Conservation (phyloP, 92 coral and sea anemone species). For the Palythoa grandiflora region DNA sequence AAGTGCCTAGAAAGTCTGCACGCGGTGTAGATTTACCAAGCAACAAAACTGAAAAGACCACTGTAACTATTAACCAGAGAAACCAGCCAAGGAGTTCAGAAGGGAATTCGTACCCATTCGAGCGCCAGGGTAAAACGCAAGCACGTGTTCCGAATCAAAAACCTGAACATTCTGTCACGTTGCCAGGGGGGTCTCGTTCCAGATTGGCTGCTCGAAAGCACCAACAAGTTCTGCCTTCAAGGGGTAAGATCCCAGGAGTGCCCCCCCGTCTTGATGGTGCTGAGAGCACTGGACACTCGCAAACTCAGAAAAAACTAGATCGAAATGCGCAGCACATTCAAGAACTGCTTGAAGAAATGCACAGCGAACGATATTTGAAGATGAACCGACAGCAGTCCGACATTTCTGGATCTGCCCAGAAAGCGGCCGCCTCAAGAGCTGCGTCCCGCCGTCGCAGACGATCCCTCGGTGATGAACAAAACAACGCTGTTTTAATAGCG, state of each 20-base stretch:
- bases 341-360: conserved; percentile 95
- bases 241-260: conserved; percentile 37
- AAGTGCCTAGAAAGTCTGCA: conserved; percentile 35
- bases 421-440: conserved; percentile 89
- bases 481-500: conserved; percentile 47
- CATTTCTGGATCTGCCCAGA: conserved; percentile 96
- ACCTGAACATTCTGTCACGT: not conserved
- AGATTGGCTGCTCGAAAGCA: conserved; percentile 12
- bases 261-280: conserved; percentile 32
- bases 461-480: conserved; percentile 90
- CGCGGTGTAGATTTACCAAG: not conserved
- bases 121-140: conserved; percentile 1
- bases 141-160: conserved; percentile 8
- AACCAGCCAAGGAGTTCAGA: conserved; percentile 47
- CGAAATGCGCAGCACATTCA: conserved; percentile 95
- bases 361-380: conserved; percentile 89
- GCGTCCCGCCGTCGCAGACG: conserved; percentile 83
- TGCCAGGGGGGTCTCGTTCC: conserved; percentile 22
- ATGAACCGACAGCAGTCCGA: conserved; percentile 99
- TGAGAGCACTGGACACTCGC: conserved; percentile 54
- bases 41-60: conserved; percentile 44
- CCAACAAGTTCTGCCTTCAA: conserved; percentile 28
- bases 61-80: conserved; percentile 47
- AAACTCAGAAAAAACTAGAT: conserved; percentile 76
- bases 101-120: not conserved